Conservation (phyloP, 1,140 invertebrate genomes). For the Cryptotermes secundus region DNA sequence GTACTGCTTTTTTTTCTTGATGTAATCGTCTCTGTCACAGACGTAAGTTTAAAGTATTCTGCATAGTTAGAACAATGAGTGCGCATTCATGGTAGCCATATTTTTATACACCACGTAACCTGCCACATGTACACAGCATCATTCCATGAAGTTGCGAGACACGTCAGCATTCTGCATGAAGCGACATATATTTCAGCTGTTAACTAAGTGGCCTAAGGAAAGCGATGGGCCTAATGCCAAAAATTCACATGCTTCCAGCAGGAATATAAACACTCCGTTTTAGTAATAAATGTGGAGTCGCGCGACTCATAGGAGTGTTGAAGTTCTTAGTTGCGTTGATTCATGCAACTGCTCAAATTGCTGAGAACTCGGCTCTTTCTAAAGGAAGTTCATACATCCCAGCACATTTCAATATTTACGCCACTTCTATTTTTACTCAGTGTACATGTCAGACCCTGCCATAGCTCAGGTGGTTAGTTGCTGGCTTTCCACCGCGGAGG, state of each 20-base stretch:
- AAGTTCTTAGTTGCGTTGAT: background rate
- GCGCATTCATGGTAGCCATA: background rate
- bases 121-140: too few species aligned
- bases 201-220: too few species aligned
- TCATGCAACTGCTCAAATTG: background rate
- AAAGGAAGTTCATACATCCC: too few species aligned
- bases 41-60: background rate
- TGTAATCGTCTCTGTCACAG: background rate
- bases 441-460: too few species aligned
- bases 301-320: background rate
- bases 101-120: background rate
- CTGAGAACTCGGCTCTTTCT: background rate
- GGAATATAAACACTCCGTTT: background rate
- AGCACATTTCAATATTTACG: too few species aligned
- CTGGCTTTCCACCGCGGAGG: too few species aligned
- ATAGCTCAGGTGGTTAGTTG: too few species aligned
- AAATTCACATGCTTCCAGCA: background rate
- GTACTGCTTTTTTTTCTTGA: too few species aligned
- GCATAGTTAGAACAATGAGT: background rate
- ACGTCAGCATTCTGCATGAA: too few species aligned
- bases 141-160: background rate
- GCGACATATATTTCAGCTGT: too few species aligned
- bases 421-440: too few species aligned
- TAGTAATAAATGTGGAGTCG: background rate
- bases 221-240: too few species aligned